Conservation (phyloP, 2,888 invertebrate species). For the Prostheceraeus crozeri region DNA sequence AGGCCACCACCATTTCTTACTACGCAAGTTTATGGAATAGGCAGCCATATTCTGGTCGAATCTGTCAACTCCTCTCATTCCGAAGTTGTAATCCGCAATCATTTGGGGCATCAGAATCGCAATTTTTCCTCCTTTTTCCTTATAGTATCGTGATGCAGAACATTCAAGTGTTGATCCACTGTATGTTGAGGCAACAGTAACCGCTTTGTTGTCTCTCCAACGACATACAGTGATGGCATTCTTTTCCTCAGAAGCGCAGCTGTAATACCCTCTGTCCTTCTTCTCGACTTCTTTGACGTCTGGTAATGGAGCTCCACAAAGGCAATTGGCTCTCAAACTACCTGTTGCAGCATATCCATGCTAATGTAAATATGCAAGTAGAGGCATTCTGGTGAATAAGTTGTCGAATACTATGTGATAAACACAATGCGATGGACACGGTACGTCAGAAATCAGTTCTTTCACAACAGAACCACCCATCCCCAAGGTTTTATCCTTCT, state of each 20-base stretch:
- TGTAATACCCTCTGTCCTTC: no score
- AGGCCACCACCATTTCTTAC: constrained; percentile 19
- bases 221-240: background rate
- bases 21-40: background rate
- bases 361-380: constrained; percentile 1
- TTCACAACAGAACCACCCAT: no score
- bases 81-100: background rate
- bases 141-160: background rate
- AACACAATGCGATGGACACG: no score
- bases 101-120: background rate
- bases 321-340: background rate
- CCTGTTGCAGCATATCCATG: constrained; percentile 14
- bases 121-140: background rate
- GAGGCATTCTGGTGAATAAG: constrained; percentile 28
- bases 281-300: no score
- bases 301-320: constrained; percentile 12
- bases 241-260: no score
- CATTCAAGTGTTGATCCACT: background rate
- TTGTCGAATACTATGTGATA: no score
- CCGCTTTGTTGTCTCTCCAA: background rate
- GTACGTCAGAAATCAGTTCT: no score
- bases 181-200: constrained; percentile 10
- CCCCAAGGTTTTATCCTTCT: no score
- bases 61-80: constrained; percentile 16
- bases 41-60: background rate